These are phyloP conservation scores for Brachypteracias leptosomus DNA, from an alignment of 2,113 vertebrate genomes.

Conservation along the genomic window DNA sequence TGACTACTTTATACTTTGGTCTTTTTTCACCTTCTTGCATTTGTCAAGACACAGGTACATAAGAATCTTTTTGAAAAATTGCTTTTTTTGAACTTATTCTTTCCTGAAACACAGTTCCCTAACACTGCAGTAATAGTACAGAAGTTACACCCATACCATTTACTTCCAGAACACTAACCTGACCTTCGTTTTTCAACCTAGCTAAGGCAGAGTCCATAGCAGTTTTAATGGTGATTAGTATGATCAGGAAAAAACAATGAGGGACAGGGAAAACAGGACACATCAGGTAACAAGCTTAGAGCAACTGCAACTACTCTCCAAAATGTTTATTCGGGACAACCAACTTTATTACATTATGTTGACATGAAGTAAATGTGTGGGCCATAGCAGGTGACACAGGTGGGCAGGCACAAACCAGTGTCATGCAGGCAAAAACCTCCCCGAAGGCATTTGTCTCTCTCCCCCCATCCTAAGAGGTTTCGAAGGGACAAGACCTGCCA, in stretches of 20 bases:
- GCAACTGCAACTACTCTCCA: background rate
- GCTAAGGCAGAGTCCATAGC: background rate
- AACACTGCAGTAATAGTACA: background rate
- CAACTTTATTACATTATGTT: fast-evolving
- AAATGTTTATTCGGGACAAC: fast-evolving
- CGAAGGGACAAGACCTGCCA: fast-evolving
- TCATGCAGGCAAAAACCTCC: fast-evolving
- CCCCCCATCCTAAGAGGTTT: fast-evolving
- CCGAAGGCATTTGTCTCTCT: fast-evolving
- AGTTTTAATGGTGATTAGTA: fast-evolving
- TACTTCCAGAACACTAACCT: background rate
- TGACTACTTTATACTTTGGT: background rate
- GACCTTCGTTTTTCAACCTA: background rate
- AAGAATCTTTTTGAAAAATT: fast-evolving
- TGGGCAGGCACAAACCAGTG: fast-evolving
- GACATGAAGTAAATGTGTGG: fast-evolving
- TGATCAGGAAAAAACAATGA: background rate
- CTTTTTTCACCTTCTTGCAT: background rate
- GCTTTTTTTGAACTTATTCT: background rate
- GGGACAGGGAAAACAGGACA: too few relatives aligned
- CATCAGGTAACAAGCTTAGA: background rate
- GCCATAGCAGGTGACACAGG: fast-evolving
- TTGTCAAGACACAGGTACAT: background rate
- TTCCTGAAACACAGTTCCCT: background rate
- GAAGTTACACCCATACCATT: fast-evolving